Evolutionary conservation across 2,797 vertebrate species (phyloP), one percentile per base, ranked within the genome.

Genomic region (Kryptolebias ocellatus): DNA sequence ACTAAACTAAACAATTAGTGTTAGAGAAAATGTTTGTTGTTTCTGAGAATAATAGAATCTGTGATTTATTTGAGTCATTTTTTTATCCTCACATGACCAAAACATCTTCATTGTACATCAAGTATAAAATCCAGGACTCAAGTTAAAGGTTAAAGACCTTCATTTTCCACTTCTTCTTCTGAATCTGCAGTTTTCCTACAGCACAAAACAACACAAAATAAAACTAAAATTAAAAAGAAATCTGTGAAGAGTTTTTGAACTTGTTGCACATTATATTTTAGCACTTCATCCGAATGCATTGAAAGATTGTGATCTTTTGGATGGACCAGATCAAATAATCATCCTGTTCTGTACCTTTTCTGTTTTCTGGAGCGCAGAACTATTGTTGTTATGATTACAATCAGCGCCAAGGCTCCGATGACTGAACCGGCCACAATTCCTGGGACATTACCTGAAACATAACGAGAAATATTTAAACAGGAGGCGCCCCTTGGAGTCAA

Each of bases 361-460:
- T 67, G 53, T 63, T 81, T 93, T 42, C 56, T 88, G 66, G 77
- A 64, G 72, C 88, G 18, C 37, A 93, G 51, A 1, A 92, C 83
- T 11, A 84, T 12, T 4, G 92, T 27, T 2, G 74, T 63, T 9
- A 80, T 75, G 17, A 95, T 81, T 0, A 86, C 46, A 52, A 87
- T 88, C 47, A 94, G 55, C 0, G 81, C 53, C 0, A 92, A 6
- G 3, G 83, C 60, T 62, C 94, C 95, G 0, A 96, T 77, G 39
- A 96, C 56, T 52, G 91, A 85, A 53, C 93, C 93, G 2, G 93
- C 85, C 7, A 95, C 11, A 50, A 96, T 93, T 0, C 93, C 58
- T 51, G 93, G 54, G 0, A 88, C 34, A 8, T 90, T 91, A 67
- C 47, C 95, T 96, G 86, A 63, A 64, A 84, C 76, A 87, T n/a